phyloP scores from a whole-genome alignment of 2,113 vertebrate species.

The Tupaia tana region DNA sequence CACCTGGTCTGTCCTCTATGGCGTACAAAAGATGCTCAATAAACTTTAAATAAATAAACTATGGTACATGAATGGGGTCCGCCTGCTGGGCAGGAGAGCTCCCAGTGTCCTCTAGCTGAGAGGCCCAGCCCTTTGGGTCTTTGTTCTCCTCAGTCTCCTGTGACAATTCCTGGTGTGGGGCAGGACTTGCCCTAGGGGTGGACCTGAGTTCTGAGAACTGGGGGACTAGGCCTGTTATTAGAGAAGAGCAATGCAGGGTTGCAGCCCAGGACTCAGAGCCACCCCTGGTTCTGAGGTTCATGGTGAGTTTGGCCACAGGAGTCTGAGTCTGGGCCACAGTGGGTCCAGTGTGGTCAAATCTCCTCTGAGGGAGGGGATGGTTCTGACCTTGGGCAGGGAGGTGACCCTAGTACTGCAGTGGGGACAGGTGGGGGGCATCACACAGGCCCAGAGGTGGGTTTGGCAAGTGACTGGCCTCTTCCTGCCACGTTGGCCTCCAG shows the following conservation, averaged over 20 bases:
- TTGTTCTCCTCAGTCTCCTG: neutral
- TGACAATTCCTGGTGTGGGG: neutral
- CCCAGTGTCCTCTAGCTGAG: neutral
- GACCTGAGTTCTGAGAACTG: neutral
- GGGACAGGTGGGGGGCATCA: neutral
- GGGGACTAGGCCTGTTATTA: neutral
- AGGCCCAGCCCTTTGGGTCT: neutral
- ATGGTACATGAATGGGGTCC: neutral
- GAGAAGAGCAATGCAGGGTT: neutral
- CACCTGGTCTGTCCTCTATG: neutral
- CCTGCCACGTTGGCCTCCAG: neutral
- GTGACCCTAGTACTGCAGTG: neutral
- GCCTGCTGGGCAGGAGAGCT: neutral
- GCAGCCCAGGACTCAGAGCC: neutral
- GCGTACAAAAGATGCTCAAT: neutral
- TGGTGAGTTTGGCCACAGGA: neutral
- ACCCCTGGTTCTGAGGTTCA: neutral
- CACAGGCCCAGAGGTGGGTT: fast-evolving
- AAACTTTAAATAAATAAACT: neutral
- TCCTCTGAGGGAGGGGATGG: neutral
- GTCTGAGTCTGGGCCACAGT: neutral
- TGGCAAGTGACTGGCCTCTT: neutral
- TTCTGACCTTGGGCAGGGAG: neutral
- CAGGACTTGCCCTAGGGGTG: neutral
- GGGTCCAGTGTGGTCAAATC: neutral